Base-by-base conservation (phyloP, 2,113 vertebrate genomes). In the Pterocles burchelli region DNA sequence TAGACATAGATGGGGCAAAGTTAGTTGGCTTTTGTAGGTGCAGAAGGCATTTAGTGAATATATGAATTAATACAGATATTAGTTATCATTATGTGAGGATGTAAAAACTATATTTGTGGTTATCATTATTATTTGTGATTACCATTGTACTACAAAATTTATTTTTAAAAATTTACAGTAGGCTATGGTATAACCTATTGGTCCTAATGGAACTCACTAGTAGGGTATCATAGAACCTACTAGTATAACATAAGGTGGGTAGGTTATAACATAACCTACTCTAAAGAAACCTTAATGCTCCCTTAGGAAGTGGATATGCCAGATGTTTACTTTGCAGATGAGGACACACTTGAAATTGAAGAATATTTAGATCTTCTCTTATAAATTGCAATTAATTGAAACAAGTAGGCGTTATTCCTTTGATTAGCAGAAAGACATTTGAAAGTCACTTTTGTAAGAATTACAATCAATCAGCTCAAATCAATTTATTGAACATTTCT, bases 311-410 rank as follows among this genome's bases (percentile, higher is more conserved):
- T 88, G 41, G 62, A 24, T 57, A 52, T 34, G 19, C 6, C n/a
- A 73, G 58, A 36, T 71, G 70, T 92, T 93, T 91, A 85, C 73
- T 93, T 89, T 92, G 67, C 54, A 83, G 83, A 71, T 61, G 61
- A 89, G n/a, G 66, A 77, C 67, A 66, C 41, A 25, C 36, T 93
- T 90, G 84, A 74, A 68, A 76, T 54, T 51, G 41, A 92, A 59
- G 76, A 84, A 71, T 68, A 73, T 49, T 86, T 70, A 63, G 31
- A 72, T 81, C 14, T 83, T 86, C 41, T 17, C 41, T 71, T 79
- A 59, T 38, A 34, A 58, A 41, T 70, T 81, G 33, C 75, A 93
- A 85, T 84, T 33, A 82, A 52, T 59, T 70, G 36, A 75, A 78
- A 28, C 45, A 46, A 54, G 72, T 75, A 70, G 36, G 21, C 33